Conservation (phyloP, 2,888 invertebrate species). For the Eretmocerus hayati region DNA sequence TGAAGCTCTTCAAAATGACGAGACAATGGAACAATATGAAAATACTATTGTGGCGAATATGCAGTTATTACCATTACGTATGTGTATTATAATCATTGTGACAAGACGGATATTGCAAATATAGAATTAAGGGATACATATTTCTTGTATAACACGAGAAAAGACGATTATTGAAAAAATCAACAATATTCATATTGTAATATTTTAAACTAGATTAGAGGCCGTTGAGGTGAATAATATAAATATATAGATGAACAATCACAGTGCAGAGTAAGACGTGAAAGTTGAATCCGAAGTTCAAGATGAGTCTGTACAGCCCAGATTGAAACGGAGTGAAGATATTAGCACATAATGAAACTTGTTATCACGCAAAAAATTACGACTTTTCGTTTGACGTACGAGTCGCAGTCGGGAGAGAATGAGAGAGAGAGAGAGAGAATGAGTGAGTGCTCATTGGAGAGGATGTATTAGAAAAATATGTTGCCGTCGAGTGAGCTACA, state of each 20-base stretch:
- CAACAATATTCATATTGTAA: slow-evolving; percentile 19
- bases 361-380: slow-evolving; percentile 21
- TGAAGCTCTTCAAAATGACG: slow-evolving; percentile 10
- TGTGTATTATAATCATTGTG: slow-evolving; percentile 26
- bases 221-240: slow-evolving; percentile 11
- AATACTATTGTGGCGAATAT: slow-evolving; percentile 33
- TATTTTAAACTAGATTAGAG: slow-evolving; percentile 25
- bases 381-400: no score
- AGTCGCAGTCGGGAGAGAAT: no score
- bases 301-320: slow-evolving; percentile 21
- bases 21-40: slow-evolving; percentile 15
- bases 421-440: no score
- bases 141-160: slow-evolving; percentile 19
- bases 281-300: slow-evolving; percentile 1
- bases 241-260: slow-evolving; percentile 16
- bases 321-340: slow-evolving; percentile 18
- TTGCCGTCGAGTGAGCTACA: neutral
- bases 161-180: slow-evolving; percentile 20
- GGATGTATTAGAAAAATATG: slow-evolving; percentile 2
- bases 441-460: neutral
- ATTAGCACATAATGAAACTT: slow-evolving; percentile 21
- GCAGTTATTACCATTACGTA: slow-evolving; percentile 24
- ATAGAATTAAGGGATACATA: slow-evolving; percentile 15
- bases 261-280: slow-evolving; percentile 11
- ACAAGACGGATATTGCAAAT: slow-evolving; percentile 17